These are phyloP conservation scores for Herminia tarsipennalis DNA, from an alignment of 2,888 invertebrate genomes.

Conservation along the genomic window DNA sequence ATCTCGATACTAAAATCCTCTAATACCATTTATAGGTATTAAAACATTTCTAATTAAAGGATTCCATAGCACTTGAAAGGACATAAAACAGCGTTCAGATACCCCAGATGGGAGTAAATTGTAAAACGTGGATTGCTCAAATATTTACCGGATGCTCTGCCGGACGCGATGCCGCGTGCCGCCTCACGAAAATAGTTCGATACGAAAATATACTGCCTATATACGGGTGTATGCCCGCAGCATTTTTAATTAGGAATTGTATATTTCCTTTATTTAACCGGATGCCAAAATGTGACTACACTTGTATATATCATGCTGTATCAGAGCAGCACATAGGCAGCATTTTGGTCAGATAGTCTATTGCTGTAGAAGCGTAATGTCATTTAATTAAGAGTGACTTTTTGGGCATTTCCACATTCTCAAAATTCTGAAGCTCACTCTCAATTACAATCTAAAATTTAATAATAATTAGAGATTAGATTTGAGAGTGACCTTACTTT, in stretches of 20 bases:
- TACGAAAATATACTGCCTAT: constrained; percentile 38
- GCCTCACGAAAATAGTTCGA: constrained; percentile 41
- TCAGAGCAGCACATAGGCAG: too few relatives aligned
- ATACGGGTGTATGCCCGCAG: constrained; percentile 11
- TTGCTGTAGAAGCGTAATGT: too few relatives aligned
- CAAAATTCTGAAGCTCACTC: too few relatives aligned
- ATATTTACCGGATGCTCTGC: constrained; percentile 69
- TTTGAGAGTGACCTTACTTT: too few relatives aligned
- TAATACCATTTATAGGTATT: not conserved
- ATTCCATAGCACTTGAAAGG: constrained; percentile 61
- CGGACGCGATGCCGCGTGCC: constrained; percentile 47
- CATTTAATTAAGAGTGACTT: too few relatives aligned
- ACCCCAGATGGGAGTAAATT: constrained; percentile 67
- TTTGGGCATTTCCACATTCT: too few relatives aligned
- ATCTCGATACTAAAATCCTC: too few relatives aligned
- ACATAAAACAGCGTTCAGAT: constrained; percentile 54
- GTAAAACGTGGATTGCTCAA: constrained; percentile 73
- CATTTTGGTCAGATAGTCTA: too few relatives aligned
- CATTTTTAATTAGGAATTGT: not conserved
- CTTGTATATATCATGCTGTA: too few relatives aligned
- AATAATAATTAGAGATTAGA: too few relatives aligned
- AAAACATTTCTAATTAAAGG: constrained; percentile 55
- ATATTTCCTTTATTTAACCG: not conserved
- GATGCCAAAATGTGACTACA: too few relatives aligned
- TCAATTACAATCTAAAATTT: too few relatives aligned